Evolutionary conservation across 1,140 invertebrate genomes (phyloP).

Genomic region (Gryon sp.): DNA sequence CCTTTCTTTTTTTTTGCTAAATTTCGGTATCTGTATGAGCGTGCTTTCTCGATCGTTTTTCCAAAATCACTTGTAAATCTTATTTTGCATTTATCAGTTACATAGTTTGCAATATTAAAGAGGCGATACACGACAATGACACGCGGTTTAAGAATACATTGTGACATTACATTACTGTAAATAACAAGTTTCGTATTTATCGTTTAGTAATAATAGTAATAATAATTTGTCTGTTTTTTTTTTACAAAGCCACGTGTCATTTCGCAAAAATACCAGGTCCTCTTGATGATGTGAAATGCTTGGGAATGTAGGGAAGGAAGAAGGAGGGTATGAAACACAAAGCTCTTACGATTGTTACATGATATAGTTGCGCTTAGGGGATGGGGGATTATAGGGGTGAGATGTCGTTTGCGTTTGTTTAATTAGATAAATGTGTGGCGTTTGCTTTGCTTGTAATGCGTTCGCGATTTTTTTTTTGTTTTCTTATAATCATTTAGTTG

Average conservation of each 20-base stretch:
- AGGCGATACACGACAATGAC: conserved; percentile 36
- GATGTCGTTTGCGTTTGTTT: conserved; percentile 58
- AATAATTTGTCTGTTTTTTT: conserved; percentile 2
- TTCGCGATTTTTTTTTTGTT: conserved; percentile 7
- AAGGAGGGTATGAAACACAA: conserved; percentile 71
- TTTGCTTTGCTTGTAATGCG: conserved; percentile 6
- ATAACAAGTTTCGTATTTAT: conserved; percentile 57
- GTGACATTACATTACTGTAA: conserved; percentile 35
- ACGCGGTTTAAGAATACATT: conserved; percentile 47
- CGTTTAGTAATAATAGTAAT: no score
- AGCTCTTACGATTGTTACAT: conserved; percentile 77
- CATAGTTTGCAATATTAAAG: conserved; percentile 20
- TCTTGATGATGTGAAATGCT: conserved; percentile 24
- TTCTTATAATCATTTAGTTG: background rate
- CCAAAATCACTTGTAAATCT: background rate
- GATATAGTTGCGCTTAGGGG: conserved; percentile 75
- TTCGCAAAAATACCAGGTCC: conserved; percentile 1
- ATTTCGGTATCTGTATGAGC: conserved; percentile 73
- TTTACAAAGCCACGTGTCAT: conserved; percentile 64
- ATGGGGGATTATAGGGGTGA: conserved; percentile 51
- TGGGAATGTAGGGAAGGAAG: background rate
- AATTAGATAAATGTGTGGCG: conserved; percentile 30
- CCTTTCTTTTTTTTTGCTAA: conserved; percentile 52
- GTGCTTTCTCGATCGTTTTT: conserved; percentile 17
- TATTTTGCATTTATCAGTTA: conserved; percentile 1